Evolutionary conservation across 1,140 invertebrate genomes (phyloP).

Genomic region (Drosophila bipectinata): DNA sequence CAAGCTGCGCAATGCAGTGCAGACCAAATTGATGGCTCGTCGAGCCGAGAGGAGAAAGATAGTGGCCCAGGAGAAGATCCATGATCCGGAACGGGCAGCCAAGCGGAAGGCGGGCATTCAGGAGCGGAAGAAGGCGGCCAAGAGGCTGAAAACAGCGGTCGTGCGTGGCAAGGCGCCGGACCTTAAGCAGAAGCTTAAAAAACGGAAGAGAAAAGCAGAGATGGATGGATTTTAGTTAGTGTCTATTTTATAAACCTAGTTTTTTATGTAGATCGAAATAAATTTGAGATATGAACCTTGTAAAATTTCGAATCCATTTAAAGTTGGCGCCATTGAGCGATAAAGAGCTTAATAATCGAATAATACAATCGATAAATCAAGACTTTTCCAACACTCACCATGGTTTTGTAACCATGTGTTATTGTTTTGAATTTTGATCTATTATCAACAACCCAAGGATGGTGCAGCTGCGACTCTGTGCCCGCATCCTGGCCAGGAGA

Average conservation of each 20-base stretch:
- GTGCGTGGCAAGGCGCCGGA: conserved; percentile 75
- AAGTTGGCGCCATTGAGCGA: neutral
- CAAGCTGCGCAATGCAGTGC: conserved; percentile 85
- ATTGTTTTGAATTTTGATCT: conserved; percentile 7
- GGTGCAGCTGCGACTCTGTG: conserved; percentile 40
- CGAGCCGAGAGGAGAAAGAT: conserved; percentile 87
- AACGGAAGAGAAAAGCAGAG: conserved; percentile 75
- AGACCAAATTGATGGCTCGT: conserved; percentile 86
- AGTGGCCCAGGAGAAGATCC: conserved; percentile 87
- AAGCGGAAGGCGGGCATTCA: conserved; percentile 85
- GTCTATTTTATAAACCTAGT: neutral
- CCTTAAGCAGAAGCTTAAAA: conserved; percentile 74
- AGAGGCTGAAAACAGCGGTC: conserved; percentile 72
- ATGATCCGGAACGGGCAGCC: conserved; percentile 89
- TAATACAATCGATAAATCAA: conserved; percentile 4
- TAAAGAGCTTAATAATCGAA: neutral
- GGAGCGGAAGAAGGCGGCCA: conserved; percentile 79
- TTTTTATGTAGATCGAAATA: neutral
- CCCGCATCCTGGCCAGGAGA: conserved; percentile 19
- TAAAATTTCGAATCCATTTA: neutral
- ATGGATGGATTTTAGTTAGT: conserved; percentile 34
- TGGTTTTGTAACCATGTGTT: conserved; percentile 40
- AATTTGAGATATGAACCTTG: neutral
- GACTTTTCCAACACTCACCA: neutral
- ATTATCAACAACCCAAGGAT: conserved; percentile 14